Base-by-base conservation (phyloP, 1,140 invertebrate genomes). In the Glossosoma conforme region DNA sequence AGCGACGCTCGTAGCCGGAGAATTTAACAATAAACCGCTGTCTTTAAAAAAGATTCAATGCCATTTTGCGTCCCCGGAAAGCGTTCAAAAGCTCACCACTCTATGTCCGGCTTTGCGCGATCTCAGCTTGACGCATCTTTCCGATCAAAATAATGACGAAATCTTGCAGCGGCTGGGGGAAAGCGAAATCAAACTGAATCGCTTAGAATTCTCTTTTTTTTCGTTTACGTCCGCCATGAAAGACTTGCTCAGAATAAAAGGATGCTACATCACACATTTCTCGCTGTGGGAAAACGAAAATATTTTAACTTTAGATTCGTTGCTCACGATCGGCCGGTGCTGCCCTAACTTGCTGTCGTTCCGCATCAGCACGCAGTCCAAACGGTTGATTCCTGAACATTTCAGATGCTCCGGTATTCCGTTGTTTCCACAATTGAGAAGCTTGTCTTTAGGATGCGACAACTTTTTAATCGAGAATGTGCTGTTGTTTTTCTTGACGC, bases 281-380 rank as follows among this genome's bases (percentile, higher is more conserved):
- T 67, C 69, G 1, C 33, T 74, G 4, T 69, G 68, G 67, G 72
- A 73, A 51, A 69, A 66, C 10, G 70, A 73, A 19, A 63, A 67
- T 33, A 62, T 64, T 6, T 44, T 74, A 19, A 70, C 59, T 46
- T 61, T 71, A 15, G 67, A 72, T 20, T 62, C 66, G 3, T 45
- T 74, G 2, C 24, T 72, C 20, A 62, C 58, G 1, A 64, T 74
- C 17, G 72, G 72, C 6, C 46, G 54, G 18, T 62, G 56, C 55
- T 74, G 71, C 54, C 68, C 70, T 5, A 69, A 71, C 43, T 45
- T 56, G 57, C 59, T 37, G 2, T 64, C 61, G 3, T 58, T 72
- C 15, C 65, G 64, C 53, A 54, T 74, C 2, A 68, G 71, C 54
- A 72, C 69, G 17, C 69, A 70, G 32, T 73, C 70, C 0, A 65